Base-by-base conservation (phyloP, 2,888 invertebrate species). In the Corbicula japonica region DNA sequence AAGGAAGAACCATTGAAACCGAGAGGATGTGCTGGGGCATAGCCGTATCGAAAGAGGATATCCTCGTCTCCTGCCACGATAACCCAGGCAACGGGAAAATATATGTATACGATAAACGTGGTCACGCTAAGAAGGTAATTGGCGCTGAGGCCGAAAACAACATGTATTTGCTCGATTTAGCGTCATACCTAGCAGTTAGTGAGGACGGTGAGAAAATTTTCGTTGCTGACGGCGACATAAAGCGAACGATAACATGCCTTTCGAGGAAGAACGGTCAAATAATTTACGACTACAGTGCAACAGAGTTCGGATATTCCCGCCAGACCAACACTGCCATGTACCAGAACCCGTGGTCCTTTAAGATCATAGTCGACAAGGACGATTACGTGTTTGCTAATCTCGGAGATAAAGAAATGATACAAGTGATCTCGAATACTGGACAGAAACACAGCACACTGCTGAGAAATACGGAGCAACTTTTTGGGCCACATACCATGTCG, bases 11-110 rank as follows among this genome's bases (percentile, higher is more conserved):
- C 21, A 80, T 80, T 18, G 69, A 80, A 65, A 80, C 73, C 26
- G 80, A 80, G 2, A 66, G 65, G 23, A 80, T 80, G 80, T 80
- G 80, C 35, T 80, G 80, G 80, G 80, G 80, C 5, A 52, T 80
- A 18, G 76, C 80, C 6, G 63, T 76, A 3, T 46, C 63, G 12
- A 58, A 63, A 0, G 69, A 69, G 1, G 76, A 80, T n/a, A 68
- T 80, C 3, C 18, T 80, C 15, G 54, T 76, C 23, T 72, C 73
- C 0, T 76, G 72, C 34, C 80, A 80, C 34, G 80, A 80, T 38
- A 80, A 80, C 41, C 80, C 80, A 12, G 80, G 80, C 23, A 69
- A 76, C 28, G 80, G 80, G 6, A 72, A 68, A 60, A 66, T 80
- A 15, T 56, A 72, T 38, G 71, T 80, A 28, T 26, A 73, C 0